These are phyloP conservation scores for Sinocyclocheilus maitianheensis DNA, from an alignment of 2,113 vertebrate genomes.

Conservation along the genomic window DNA sequence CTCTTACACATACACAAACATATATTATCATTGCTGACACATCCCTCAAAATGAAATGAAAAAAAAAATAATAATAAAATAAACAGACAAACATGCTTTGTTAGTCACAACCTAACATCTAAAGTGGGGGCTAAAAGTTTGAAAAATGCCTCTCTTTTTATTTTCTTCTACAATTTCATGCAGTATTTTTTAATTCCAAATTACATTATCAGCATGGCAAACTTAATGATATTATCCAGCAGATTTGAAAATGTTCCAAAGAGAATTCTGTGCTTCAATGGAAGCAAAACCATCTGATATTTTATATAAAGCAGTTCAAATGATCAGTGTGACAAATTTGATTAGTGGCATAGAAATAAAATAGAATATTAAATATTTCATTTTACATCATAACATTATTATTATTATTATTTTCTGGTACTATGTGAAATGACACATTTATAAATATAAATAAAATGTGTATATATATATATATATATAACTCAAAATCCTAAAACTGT, in stretches of 20 bases:
- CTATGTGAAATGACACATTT: too few relatives aligned
- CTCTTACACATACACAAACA: background rate
- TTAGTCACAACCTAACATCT: background rate
- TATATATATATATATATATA: too few relatives aligned
- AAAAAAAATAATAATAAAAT: background rate
- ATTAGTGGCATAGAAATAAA: background rate
- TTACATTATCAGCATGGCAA: background rate
- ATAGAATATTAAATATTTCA: background rate
- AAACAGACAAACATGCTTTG: background rate
- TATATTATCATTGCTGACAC: background rate
- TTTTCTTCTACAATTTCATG: background rate
- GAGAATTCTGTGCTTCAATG: background rate
- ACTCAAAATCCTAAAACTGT: too few relatives aligned
- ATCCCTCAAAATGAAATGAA: background rate
- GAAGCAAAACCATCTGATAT: background rate
- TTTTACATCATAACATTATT: background rate
- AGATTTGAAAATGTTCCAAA: background rate
- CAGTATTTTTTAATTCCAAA: background rate
- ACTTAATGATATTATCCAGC: background rate
- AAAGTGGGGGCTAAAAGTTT: background rate
- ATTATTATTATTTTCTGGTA: background rate
- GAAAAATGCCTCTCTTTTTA: background rate
- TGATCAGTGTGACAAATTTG: background rate
- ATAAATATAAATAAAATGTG: too few relatives aligned
- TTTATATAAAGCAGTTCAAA: background rate